A percentile compares a stretch with the other conserved stretches of the same genome.
phyloP scores from a whole-genome alignment of 2,113 vertebrate species.

The Sander lucioperca region DNA sequence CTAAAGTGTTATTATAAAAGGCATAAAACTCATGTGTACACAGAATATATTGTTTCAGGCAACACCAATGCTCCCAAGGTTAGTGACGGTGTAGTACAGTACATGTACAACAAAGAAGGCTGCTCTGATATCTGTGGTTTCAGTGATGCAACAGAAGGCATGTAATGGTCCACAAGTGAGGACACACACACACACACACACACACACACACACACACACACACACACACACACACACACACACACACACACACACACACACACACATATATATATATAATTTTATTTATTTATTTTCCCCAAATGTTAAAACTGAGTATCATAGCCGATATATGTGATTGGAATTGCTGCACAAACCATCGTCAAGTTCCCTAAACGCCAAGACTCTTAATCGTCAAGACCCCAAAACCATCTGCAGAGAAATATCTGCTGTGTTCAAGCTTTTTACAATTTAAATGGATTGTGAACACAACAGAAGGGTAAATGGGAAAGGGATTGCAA shows the following conservation, averaged over 20 bases:
- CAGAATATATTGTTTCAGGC: background rate
- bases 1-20: background rate
- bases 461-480: background rate
- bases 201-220: too few relatives aligned
- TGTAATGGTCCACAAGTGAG: background rate
- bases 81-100: background rate
- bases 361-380: background rate
- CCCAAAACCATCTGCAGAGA: background rate
- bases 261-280: too few relatives aligned
- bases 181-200: too few relatives aligned
- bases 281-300: too few relatives aligned
- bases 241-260: fast-evolving
- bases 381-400: background rate
- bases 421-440: background rate
- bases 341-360: background rate
- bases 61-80: background rate
- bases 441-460: background rate
- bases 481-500: constrained; percentile 11
- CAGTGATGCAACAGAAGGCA: background rate
- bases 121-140: background rate
- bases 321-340: background rate
- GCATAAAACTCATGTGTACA: background rate
- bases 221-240: too few relatives aligned
- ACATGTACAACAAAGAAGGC: background rate
- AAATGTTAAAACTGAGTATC: background rate